These are phyloP conservation scores for Cyprinella venusta DNA, from an alignment of 2,797 vertebrate species.

Conservation along the genomic window DNA sequence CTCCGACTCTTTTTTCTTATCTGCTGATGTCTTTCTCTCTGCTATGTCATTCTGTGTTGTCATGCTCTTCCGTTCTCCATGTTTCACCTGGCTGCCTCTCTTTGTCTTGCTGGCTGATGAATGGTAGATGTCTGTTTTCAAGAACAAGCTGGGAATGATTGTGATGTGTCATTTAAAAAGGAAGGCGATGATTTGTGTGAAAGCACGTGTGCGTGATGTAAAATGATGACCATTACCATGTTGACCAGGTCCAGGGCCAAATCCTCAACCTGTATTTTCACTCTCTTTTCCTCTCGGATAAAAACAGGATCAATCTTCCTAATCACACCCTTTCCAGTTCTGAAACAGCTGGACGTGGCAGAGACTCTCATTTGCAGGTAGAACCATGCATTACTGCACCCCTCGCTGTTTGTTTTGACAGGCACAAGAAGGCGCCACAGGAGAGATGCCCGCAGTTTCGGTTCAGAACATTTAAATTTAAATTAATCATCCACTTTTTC, in stretches of 20 bases:
- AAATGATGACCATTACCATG: constrained; percentile 66
- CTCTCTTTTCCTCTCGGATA: constrained; percentile 15
- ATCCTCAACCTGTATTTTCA: constrained; percentile 23
- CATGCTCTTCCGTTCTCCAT: constrained; percentile 21
- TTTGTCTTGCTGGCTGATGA: constrained; percentile 66
- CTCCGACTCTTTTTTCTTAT: constrained; percentile 12
- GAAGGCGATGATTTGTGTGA: constrained; percentile 62
- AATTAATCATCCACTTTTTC: constrained; percentile 20
- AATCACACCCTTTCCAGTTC: constrained; percentile 30
- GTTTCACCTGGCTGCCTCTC: constrained; percentile 15
- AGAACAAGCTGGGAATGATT: constrained; percentile 66
- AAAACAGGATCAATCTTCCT: constrained; percentile 32
- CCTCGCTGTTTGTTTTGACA: constrained; percentile 44
- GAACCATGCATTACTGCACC: constrained; percentile 31
- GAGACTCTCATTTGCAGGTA: constrained; percentile 42
- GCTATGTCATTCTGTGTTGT: constrained; percentile 6
- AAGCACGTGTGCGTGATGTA: constrained; percentile 62
- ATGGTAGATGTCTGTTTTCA: constrained; percentile 69
- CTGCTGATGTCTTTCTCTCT: constrained; percentile 24
- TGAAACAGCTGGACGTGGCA: constrained; percentile 30
- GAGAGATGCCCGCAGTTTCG: constrained; percentile 16
- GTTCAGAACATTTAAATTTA: constrained; percentile 9
- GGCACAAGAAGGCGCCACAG: constrained; percentile 33
- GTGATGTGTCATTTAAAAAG: constrained; percentile 71
- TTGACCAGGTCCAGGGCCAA: constrained; percentile 32